Evolutionary conservation across 2,797 vertebrate genomes (phyloP).

Genomic region (Microtus agrestis): DNA sequence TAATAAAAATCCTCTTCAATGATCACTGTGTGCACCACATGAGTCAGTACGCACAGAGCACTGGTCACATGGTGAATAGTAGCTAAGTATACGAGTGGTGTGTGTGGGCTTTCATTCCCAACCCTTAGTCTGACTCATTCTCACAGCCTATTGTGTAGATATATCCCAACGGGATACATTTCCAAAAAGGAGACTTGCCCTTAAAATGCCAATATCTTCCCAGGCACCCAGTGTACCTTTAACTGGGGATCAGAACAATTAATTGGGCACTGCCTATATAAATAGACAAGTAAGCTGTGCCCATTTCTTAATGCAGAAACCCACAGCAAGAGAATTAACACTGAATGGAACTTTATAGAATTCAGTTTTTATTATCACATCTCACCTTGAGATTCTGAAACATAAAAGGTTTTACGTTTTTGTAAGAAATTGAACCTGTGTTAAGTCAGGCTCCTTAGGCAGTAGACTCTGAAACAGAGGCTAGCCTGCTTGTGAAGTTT

Average conservation of each 20-base stretch:
- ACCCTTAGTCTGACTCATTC: background rate
- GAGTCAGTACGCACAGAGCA: background rate
- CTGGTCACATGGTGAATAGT: background rate
- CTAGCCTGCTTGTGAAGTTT: background rate
- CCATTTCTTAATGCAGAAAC: background rate
- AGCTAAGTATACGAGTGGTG: background rate
- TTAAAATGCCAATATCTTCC: conserved; percentile 7
- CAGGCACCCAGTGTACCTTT: conserved; percentile 11
- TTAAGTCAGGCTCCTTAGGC: background rate
- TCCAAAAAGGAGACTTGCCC: background rate
- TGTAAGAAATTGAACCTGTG: background rate
- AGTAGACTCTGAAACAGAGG: background rate
- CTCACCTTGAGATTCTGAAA: conserved; percentile 35
- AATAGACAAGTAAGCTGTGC: background rate
- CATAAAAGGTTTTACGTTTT: background rate
- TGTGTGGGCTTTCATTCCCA: background rate
- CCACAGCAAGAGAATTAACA: background rate
- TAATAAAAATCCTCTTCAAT: background rate
- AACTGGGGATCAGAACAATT: background rate
- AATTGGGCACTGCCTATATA: background rate
- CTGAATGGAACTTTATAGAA: background rate
- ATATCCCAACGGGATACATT: background rate
- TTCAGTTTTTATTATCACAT: background rate
- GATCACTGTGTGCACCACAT: background rate
- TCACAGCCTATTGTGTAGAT: background rate